Conservation (phyloP, 2,888 invertebrate genomes). For the Diloba caeruleocephala region DNA sequence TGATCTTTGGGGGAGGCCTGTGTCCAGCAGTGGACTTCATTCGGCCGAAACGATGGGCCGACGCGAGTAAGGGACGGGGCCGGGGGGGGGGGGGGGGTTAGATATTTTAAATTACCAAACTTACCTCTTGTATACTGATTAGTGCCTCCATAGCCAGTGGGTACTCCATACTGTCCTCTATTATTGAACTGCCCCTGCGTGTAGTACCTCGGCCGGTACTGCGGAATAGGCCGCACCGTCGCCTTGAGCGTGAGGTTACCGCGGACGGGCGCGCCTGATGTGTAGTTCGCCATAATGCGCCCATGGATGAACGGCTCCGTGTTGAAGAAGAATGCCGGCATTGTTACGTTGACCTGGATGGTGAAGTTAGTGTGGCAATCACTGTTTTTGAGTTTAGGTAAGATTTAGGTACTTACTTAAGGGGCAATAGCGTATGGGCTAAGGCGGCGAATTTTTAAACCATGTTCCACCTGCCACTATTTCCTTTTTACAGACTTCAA, state of each 20-base stretch:
- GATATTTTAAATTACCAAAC: conserved; percentile 7
- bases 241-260: conserved; percentile 97
- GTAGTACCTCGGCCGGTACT: conserved; percentile 85
- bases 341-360: conserved; percentile 96
- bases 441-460: too few relatives aligned
- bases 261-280: conserved; percentile 96
- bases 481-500: too few relatives aligned
- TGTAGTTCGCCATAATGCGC: conserved; percentile 97
- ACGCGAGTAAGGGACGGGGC: too few relatives aligned
- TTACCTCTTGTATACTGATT: conserved; percentile 80
- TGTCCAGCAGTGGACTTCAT: too few relatives aligned
- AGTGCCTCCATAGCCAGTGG: conserved; percentile 59
- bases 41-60: too few relatives aligned
- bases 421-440: too few relatives aligned
- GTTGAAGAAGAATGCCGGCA: conserved; percentile 98
- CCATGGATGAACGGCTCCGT: conserved; percentile 95
- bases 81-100: too few relatives aligned
- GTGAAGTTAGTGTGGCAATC: not conserved
- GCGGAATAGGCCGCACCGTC: conserved; percentile 92
- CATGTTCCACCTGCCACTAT: too few relatives aligned
- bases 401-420: too few relatives aligned
- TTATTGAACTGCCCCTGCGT: conserved; percentile 85
- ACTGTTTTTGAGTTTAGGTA: not conserved
- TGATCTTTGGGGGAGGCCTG: too few relatives aligned
- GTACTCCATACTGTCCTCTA: conserved; percentile 77